phyloP scores from a whole-genome alignment of 2,888 invertebrate species.

The Drosophila neonasuta region DNA sequence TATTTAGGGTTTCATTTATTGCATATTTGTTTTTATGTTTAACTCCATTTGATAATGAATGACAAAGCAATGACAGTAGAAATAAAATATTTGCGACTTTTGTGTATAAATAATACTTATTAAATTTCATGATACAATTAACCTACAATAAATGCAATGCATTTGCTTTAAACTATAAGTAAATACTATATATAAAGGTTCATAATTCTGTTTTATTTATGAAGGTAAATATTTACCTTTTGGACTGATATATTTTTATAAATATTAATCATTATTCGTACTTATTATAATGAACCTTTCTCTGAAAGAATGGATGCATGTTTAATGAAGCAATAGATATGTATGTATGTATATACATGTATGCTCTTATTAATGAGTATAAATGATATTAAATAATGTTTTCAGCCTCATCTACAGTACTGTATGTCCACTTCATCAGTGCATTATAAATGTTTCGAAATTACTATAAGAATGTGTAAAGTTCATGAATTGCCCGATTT shows the following conservation, averaged over 20 bases:
- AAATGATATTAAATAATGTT: constrained; percentile 32
- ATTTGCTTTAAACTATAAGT: constrained; percentile 27
- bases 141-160: constrained; percentile 48
- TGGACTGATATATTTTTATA: constrained; percentile 20
- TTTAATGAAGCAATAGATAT: constrained; percentile 21
- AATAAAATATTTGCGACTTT: constrained; percentile 43
- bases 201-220: constrained; percentile 11
- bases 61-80: constrained; percentile 42
- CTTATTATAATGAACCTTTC: constrained; percentile 12
- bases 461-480: constrained; percentile 1
- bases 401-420: constrained; percentile 50
- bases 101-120: constrained; percentile 50
- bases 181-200: constrained; percentile 22
- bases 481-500: not conserved
- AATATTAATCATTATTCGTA: constrained; percentile 4
- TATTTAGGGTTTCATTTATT: constrained; percentile 38
- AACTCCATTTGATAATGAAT: constrained; percentile 24
- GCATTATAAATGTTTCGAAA: constrained; percentile 2
- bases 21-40: constrained; percentile 16
- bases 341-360: constrained; percentile 17
- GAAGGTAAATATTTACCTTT: constrained; percentile 12
- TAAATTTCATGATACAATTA: constrained; percentile 40
- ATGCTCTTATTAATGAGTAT: constrained; percentile 19
- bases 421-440: not conserved
- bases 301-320: constrained; percentile 8